A percentile compares a stretch with the other conserved stretches of the same genome.
These are phyloP conservation scores for Triplophysa yarkandensis DNA, from an alignment of 2,797 vertebrate genomes.

Conservation along the genomic window DNA sequence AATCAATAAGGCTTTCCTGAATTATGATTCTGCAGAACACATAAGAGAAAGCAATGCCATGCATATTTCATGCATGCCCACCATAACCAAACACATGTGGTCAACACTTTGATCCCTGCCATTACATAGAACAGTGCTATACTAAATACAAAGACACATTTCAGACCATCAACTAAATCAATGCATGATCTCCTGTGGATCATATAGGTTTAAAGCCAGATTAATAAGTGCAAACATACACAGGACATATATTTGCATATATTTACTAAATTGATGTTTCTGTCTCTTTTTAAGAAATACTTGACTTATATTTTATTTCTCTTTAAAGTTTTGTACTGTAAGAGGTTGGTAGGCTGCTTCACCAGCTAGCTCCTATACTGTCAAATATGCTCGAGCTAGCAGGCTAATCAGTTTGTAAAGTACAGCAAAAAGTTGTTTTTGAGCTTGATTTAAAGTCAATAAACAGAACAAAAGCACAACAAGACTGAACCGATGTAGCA, in stretches of 20 bases:
- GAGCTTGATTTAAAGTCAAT: neutral
- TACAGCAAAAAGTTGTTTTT: slow-evolving; percentile 7
- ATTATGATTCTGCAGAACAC: neutral
- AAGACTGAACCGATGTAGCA: neutral
- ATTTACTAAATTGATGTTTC: neutral
- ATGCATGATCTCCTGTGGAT: slow-evolving; percentile 2
- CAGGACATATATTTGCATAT: neutral
- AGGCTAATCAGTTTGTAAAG: slow-evolving; percentile 23
- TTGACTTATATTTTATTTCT: neutral
- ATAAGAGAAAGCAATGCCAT: neutral
- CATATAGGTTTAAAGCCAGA: neutral
- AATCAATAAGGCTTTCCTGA: neutral
- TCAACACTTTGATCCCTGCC: neutral
- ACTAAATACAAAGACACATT: slow-evolving; percentile 9
- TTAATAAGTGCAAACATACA: neutral
- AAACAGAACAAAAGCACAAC: neutral
- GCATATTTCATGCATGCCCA: slow-evolving; percentile 33
- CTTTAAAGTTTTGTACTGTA: neutral
- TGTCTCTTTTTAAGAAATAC: neutral
- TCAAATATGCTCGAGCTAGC: slow-evolving; percentile 26
- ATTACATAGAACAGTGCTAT: slow-evolving; percentile 21
- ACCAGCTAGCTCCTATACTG: slow-evolving; percentile 28
- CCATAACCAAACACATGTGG: slow-evolving; percentile 1
- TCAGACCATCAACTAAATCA: slow-evolving; percentile 12
- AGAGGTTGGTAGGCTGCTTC: neutral